Evolutionary conservation across 2,888 invertebrate genomes (phyloP).

Genomic region (Tipula vernalis): DNA sequence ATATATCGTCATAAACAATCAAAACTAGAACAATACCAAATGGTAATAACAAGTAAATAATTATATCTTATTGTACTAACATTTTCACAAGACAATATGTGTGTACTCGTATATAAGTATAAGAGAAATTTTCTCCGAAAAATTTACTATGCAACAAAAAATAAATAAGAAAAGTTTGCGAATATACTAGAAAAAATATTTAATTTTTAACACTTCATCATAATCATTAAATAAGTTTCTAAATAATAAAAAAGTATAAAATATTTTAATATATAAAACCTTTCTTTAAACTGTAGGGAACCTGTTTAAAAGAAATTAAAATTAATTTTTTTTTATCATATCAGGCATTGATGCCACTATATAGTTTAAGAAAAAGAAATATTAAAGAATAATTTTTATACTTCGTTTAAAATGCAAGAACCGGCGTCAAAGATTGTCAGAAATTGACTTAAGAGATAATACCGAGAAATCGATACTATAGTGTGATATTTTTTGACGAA

Average conservation of each 20-base stretch:
- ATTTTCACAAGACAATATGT: neutral
- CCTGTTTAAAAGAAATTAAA: no score
- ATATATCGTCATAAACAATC: neutral
- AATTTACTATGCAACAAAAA: neutral
- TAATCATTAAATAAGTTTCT: neutral
- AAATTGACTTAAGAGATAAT: no score
- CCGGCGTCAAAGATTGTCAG: no score
- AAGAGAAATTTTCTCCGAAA: neutral
- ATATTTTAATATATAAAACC: neutral
- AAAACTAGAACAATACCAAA: neutral
- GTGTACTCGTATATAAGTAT: neutral
- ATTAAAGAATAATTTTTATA: no score
- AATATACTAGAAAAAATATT: neutral
- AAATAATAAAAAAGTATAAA: neutral
- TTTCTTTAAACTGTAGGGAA: no score
- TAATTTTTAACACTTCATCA: conserved; percentile 4
- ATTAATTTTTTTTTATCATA: no score
- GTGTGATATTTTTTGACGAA: no score
- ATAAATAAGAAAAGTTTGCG: neutral
- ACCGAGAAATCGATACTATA: no score
- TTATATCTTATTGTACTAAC: neutral
- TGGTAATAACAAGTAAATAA: neutral
- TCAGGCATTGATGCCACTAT: no score
- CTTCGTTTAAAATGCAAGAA: no score
- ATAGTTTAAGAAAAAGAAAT: no score